Evolutionary conservation across 2,888 invertebrate genomes (phyloP).

Genomic region (Chrysolina haemoptera): DNA sequence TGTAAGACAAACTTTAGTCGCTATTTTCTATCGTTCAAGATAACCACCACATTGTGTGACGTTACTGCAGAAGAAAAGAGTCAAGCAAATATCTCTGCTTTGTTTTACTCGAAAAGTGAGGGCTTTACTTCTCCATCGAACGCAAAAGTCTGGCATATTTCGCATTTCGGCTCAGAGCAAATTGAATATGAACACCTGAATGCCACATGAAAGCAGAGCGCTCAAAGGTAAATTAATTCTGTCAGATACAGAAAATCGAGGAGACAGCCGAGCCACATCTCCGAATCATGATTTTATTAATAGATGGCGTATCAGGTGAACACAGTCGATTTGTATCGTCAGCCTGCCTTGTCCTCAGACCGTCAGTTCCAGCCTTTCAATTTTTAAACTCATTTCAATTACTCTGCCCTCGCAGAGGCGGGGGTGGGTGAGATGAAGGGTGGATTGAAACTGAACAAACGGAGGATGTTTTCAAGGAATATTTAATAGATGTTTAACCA

Average conservation of each 20-base stretch:
- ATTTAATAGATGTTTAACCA: no score
- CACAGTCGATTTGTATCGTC: constrained; percentile 58
- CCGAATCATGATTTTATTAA: constrained; percentile 63
- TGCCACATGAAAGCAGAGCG: constrained; percentile 58
- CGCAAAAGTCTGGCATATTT: not conserved
- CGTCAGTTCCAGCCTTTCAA: constrained; percentile 61
- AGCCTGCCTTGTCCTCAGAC: constrained; percentile 53
- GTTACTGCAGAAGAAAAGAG: no score
- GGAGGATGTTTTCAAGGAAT: not conserved
- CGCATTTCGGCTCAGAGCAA: constrained; percentile 24
- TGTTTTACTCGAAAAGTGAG: no score
- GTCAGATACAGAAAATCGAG: constrained; percentile 58
- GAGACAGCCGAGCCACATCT: constrained; percentile 51
- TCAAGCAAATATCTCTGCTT: no score
- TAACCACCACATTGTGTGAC: no score
- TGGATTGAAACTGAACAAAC: not conserved
- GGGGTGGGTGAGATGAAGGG: not conserved
- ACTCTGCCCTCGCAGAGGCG: constrained; percentile 37
- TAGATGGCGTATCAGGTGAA: constrained; percentile 61
- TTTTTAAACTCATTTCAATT: constrained; percentile 61
- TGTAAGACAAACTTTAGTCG: no score
- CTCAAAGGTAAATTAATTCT: constrained; percentile 63
- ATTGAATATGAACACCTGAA: constrained; percentile 56
- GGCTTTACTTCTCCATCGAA: not conserved
- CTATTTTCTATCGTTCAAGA: no score